Base-by-base conservation (phyloP, 2,113 vertebrate species). In the Apus apus region DNA sequence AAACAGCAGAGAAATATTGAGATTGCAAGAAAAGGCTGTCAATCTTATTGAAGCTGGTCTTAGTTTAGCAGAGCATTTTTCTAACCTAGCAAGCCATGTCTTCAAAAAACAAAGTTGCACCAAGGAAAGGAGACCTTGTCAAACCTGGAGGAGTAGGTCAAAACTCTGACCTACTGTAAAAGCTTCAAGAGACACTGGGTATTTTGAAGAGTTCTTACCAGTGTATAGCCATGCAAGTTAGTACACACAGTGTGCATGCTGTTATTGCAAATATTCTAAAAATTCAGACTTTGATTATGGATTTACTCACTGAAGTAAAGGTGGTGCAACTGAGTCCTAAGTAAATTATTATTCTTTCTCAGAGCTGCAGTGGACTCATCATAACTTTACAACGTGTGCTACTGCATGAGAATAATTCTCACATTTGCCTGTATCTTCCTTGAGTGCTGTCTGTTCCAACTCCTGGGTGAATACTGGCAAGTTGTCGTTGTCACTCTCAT, bases 401-500 rank as follows among this genome's bases (percentile, higher is more conserved):
- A 17, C 38, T 62, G 65, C 19, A 3, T 21, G 32, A 57, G 57
- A 74, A 25, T 29, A 2, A 2, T 78, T 76, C 83, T 83, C 87
- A 98, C 65, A 29, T 96, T 98, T 95, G 68, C 90, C 75, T 74
- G 95, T 94, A 72, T 97, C 95, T 74, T 98, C 97, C 75, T 98
- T 97, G 76, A 98, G 97, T 43, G 97, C 96, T 48, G 97, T 97
- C 78, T 98, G 97, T 89, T 98, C 98, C 91, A 98, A 96, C n/a
- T 97, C 92, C 85, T 98, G 98, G 50, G 96, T 97, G 87, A 98
- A 96, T 56, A 95, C 97, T 64, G 98, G 98, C 54, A 93, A 93
- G 93, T 97, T 99, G 75, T 98, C 98, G 93, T 97, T 99, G 75
- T 98, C 98, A 18, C 98, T 98, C 82, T 98, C 96, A 30, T 98